phyloP scores from a whole-genome alignment of 2,797 vertebrate genomes.

The Rousettus madagascariensis region DNA sequence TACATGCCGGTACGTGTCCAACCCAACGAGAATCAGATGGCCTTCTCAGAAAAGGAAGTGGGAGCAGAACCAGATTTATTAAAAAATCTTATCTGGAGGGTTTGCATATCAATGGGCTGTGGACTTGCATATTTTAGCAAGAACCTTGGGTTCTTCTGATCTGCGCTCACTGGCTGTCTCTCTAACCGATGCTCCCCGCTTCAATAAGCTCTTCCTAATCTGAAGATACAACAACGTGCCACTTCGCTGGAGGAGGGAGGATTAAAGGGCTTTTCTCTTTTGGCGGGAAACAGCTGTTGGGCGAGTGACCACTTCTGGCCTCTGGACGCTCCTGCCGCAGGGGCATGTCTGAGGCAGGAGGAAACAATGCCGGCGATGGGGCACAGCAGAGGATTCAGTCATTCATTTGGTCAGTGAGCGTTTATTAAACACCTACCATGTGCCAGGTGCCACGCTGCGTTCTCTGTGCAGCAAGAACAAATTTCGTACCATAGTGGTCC shows the following conservation, averaged over 20 bases:
- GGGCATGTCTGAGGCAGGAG: background rate
- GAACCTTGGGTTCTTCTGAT: constrained; percentile 87
- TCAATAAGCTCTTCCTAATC: constrained; percentile 88
- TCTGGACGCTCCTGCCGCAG: constrained; percentile 74
- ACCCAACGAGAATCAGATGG: constrained; percentile 87
- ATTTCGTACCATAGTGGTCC: background rate
- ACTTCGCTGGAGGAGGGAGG: constrained; percentile 85
- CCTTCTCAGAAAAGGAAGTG: constrained; percentile 76
- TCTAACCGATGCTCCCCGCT: constrained; percentile 85
- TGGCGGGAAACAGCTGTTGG: constrained; percentile 81
- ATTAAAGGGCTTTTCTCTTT: constrained; percentile 83
- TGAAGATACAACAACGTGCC: constrained; percentile 84
- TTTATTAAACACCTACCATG: background rate
- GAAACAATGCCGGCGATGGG: background rate
- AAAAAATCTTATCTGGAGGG: constrained; percentile 89
- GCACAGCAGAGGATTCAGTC: background rate
- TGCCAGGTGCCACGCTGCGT: background rate
- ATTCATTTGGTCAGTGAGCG: background rate
- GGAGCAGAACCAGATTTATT: constrained; percentile 86
- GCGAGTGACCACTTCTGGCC: constrained; percentile 84
- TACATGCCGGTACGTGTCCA: constrained; percentile 78
- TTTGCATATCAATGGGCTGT: constrained; percentile 89
- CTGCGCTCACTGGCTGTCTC: constrained; percentile 84
- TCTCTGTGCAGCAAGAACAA: background rate
- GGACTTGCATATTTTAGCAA: constrained; percentile 91